A percentile compares a stretch with the other conserved stretches of the same genome.
Conservation (phyloP, 2,888 invertebrate genomes). For the Sepiola atlantica region DNA sequence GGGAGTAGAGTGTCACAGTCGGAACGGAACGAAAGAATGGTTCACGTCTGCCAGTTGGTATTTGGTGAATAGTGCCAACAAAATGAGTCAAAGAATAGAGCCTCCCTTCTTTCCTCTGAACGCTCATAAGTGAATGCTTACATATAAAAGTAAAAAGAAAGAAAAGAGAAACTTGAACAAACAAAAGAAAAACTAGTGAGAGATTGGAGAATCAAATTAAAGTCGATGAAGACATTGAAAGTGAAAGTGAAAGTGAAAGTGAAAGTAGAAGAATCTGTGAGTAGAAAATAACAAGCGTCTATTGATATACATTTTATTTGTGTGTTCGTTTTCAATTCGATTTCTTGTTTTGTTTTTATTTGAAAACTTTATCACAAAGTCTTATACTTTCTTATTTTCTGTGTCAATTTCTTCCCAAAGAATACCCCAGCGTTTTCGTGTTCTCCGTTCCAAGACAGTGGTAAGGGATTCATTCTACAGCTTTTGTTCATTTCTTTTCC, state of each 20-base stretch:
- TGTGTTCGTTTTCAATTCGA: neutral
- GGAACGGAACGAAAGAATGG: neutral
- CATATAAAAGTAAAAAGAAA: neutral
- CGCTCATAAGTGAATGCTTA: slow-evolving; percentile 1
- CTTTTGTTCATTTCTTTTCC: neutral
- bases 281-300: neutral
- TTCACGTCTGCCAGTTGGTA: neutral
- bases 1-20: neutral
- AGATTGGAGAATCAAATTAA: slow-evolving; percentile 1
- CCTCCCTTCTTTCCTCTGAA: neutral
- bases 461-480: neutral
- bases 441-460: neutral
- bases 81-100: slow-evolving; percentile 5
- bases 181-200: neutral
- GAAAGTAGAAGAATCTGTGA: no score
- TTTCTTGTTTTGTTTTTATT: neutral
- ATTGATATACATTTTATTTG: neutral
- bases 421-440: neutral
- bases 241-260: neutral
- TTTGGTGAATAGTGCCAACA: slow-evolving; percentile 32
- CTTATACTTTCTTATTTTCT: neutral
- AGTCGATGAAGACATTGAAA: neutral
- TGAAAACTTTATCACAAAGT: neutral
- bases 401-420: neutral
- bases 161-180: neutral